phyloP scores from a whole-genome alignment of 2,888 invertebrate genomes.

The Amaurobius ferox region DNA sequence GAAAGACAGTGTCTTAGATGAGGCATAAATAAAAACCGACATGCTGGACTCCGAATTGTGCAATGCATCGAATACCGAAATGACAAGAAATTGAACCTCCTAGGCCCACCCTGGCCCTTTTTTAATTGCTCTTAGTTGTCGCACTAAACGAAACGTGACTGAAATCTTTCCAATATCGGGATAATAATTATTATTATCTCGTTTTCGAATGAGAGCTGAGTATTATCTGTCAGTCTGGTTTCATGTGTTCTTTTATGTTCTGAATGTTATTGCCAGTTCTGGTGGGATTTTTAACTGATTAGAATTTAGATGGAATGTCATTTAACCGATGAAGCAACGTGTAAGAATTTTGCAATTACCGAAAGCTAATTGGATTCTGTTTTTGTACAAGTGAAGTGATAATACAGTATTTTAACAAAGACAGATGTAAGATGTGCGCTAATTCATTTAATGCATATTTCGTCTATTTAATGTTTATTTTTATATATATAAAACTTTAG shows the following conservation, averaged over 20 bases:
- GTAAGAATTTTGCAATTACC: no score
- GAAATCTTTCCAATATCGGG: neutral
- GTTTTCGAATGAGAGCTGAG: neutral
- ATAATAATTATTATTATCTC: constrained; percentile 1
- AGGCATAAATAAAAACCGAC: neutral
- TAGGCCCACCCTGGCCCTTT: neutral
- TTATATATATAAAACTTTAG: no score
- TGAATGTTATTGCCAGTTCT: neutral
- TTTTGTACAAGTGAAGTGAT: no score
- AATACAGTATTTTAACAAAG: no score
- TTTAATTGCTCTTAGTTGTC: neutral
- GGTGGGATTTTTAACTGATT: neutral
- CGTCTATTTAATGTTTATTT: no score
- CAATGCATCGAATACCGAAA: neutral
- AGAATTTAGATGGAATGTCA: neutral
- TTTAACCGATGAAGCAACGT: neutral
- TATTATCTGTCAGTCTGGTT: neutral
- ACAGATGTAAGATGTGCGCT: no score
- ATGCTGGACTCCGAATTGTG: neutral
- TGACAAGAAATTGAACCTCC: neutral
- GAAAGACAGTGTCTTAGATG: neutral
- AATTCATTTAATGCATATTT: no score
- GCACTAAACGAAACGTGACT: neutral
- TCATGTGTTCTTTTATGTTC: neutral
- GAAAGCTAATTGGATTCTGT: no score